A percentile compares a stretch with the other conserved stretches of the same genome.
Evolutionary conservation across 2,888 invertebrate species (phyloP).

Genomic region (Pandemis heparana): DNA sequence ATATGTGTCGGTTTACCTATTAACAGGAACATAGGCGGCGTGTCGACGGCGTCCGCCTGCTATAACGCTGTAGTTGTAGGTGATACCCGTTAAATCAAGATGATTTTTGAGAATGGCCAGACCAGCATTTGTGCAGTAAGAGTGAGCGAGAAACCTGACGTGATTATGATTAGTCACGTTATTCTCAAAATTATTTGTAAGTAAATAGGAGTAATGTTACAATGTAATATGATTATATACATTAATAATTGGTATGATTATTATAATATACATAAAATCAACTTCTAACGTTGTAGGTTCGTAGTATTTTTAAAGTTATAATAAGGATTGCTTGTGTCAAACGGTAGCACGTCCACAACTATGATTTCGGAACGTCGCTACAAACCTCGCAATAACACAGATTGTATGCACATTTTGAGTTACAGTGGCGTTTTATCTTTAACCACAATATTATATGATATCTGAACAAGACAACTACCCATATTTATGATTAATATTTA

Average conservation of each 20-base stretch:
- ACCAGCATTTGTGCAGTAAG: neutral
- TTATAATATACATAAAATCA: conserved; percentile 17
- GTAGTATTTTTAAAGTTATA: neutral
- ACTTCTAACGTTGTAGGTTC: neutral
- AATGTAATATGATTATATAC: neutral
- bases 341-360: neutral
- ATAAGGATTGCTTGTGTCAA: conserved; percentile 12
- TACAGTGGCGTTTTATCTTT: conserved; percentile 7
- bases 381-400: neutral
- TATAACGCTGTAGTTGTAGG: conserved; percentile 15
- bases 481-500: too few species aligned
- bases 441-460: neutral
- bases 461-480: neutral
- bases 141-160: neutral
- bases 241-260: neutral
- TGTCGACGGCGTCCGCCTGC: neutral
- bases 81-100: conserved; percentile 15
- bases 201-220: conserved; percentile 15
- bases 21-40: neutral
- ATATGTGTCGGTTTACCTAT: conserved; percentile 3
- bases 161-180: neutral
- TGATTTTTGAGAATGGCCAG: conserved; percentile 5
- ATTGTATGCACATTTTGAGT: neutral
- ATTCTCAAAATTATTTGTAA: conserved; percentile 15
- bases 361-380: neutral